Evolutionary conservation across 2,113 vertebrate species (phyloP).

Genomic region (Zosterops borbonicus): DNA sequence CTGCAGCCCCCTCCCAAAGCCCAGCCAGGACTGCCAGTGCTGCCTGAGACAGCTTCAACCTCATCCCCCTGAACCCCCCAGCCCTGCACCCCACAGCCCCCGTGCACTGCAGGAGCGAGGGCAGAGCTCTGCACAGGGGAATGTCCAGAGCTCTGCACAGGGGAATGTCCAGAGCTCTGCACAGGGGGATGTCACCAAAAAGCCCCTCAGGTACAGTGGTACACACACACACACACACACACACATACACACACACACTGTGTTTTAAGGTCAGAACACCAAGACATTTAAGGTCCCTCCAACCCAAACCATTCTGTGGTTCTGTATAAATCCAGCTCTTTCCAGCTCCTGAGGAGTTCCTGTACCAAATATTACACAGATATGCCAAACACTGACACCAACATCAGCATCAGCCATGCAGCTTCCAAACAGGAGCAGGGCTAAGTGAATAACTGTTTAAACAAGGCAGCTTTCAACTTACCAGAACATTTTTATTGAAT

Average conservation of each 20-base stretch:
- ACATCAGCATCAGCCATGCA: not conserved
- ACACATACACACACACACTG: fast-evolving
- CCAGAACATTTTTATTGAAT: not conserved
- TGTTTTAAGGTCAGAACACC: not conserved
- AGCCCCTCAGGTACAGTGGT: not conserved
- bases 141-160: not conserved
- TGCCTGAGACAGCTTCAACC: not conserved
- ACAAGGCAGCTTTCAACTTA: not conserved
- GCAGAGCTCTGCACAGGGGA: fast-evolving
- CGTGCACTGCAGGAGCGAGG: not conserved
- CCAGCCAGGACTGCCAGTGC: not conserved
- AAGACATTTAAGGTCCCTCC: not conserved
- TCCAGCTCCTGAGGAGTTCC: not conserved
- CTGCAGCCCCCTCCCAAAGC: not conserved
- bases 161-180: fast-evolving
- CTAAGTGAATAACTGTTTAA: not conserved
- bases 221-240: fast-evolving
- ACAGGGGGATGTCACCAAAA: not conserved
- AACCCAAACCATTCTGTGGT: not conserved
- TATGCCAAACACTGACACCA: not conserved
- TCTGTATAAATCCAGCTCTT: no score
- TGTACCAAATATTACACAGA: not conserved
- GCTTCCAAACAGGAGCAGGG: not conserved
- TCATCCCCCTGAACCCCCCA: not conserved
- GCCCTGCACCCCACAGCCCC: no score